These are phyloP conservation scores for Clarias fuscus DNA, from an alignment of 2,797 vertebrate genomes.

Conservation along the genomic window DNA sequence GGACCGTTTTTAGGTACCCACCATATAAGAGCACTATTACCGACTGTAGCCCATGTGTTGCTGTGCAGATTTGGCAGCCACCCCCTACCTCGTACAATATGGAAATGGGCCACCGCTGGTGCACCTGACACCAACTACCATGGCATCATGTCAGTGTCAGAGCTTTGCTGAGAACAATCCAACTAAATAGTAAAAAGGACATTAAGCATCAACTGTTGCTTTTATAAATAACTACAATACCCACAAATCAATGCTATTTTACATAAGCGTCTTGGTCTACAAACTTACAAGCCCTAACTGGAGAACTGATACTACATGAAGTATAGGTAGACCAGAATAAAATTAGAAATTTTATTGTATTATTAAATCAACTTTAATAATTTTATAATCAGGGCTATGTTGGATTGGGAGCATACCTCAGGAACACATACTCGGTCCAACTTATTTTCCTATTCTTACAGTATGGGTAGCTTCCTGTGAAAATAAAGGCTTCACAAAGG, in stretches of 20 bases:
- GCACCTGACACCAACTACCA: background rate
- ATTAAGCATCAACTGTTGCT: background rate
- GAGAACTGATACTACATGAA: background rate
- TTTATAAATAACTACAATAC: background rate
- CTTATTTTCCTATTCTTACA: no score
- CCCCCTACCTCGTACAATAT: background rate
- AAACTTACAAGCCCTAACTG: background rate
- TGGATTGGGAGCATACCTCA: background rate
- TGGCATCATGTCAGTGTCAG: conserved; percentile 10
- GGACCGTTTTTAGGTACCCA: background rate
- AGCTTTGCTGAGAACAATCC: background rate
- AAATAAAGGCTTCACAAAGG: background rate
- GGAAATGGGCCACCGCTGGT: background rate
- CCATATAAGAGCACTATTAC: background rate
- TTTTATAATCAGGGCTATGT: background rate
- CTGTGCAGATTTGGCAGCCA: conserved; percentile 23
- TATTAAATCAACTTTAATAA: background rate
- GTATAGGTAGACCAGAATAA: background rate
- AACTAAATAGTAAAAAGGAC: background rate
- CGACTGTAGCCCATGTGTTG: conserved; percentile 11
- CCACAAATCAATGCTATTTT: background rate
- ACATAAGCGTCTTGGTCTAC: background rate
- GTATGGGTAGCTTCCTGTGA: background rate
- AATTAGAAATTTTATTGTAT: background rate
- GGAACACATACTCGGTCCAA: background rate